A percentile compares a stretch with the other conserved stretches of the same genome.
Evolutionary conservation across 2,888 invertebrate genomes (phyloP).

Genomic region (Troilus luridus): DNA sequence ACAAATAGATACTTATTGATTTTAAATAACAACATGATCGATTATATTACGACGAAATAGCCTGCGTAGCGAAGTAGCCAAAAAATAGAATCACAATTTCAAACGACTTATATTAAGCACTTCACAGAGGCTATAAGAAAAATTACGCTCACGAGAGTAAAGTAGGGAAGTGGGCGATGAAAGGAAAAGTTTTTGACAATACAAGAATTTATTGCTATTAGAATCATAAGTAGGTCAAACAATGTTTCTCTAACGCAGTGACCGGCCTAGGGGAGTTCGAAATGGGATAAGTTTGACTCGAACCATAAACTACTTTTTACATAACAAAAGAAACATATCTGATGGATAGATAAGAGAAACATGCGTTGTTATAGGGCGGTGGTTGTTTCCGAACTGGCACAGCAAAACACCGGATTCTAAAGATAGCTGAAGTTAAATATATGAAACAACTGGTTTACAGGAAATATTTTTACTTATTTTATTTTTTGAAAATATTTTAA

Average conservation of each 20-base stretch:
- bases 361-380: neutral
- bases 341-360: neutral
- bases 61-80: too few species aligned
- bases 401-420: neutral
- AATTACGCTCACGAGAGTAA: neutral
- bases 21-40: too few species aligned
- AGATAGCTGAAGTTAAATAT: neutral
- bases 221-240: conserved; percentile 26
- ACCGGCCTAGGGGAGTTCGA: neutral
- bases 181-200: neutral
- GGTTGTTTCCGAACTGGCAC: neutral
- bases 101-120: neutral
- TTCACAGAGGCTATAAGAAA: neutral
- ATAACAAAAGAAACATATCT: neutral
- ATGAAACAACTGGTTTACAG: neutral
- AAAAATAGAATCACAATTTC: neutral
- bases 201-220: conserved; percentile 35
- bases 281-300: conserved; percentile 11
- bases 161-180: neutral
- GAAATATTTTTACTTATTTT: too few species aligned
- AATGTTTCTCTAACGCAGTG: neutral
- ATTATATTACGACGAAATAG: too few species aligned
- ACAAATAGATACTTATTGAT: too few species aligned
- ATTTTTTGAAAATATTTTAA: too few species aligned
- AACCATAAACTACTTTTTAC: neutral